Evolutionary conservation across 1,140 invertebrate species (phyloP).

Genomic region (Temnothorax longispinosus): DNA sequence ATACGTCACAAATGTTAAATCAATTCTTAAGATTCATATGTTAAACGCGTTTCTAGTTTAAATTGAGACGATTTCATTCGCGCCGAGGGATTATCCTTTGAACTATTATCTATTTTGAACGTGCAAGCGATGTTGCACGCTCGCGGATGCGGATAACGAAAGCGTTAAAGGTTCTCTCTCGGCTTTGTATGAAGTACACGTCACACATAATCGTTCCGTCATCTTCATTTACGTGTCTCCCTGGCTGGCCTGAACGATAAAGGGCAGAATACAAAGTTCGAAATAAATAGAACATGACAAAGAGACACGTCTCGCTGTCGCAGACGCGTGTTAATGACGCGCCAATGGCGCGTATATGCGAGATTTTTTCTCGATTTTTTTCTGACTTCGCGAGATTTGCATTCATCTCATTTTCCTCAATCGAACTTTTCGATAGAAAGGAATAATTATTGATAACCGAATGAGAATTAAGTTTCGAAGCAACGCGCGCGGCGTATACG

Average conservation of each 20-base stretch:
- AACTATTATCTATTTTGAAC: slow-evolving; percentile 18
- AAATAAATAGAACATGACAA: slow-evolving; percentile 2
- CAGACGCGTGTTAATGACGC: background rate
- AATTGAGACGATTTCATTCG: background rate
- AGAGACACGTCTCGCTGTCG: background rate
- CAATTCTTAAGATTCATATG: background rate
- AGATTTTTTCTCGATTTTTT: background rate
- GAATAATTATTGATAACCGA: too few relatives aligned
- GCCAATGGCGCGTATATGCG: background rate
- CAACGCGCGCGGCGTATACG: slow-evolving; percentile 22
- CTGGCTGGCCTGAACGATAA: background rate
- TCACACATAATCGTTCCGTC: slow-evolving; percentile 27
- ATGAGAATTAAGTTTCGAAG: too few relatives aligned
- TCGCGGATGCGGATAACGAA: slow-evolving; percentile 9
- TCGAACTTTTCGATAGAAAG: background rate
- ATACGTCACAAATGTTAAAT: background rate
- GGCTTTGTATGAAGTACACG: background rate
- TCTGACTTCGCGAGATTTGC: background rate
- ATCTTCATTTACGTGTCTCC: slow-evolving; percentile 5
- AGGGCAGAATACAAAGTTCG: background rate
- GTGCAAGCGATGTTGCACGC: slow-evolving; percentile 2
- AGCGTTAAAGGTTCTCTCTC: background rate
- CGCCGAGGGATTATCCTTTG: slow-evolving; percentile 1
- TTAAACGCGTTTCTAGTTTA: background rate
- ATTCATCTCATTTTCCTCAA: background rate